Evolutionary conservation across 2,113 vertebrate species (phyloP).

Genomic region (Heteronetta atricapilla): DNA sequence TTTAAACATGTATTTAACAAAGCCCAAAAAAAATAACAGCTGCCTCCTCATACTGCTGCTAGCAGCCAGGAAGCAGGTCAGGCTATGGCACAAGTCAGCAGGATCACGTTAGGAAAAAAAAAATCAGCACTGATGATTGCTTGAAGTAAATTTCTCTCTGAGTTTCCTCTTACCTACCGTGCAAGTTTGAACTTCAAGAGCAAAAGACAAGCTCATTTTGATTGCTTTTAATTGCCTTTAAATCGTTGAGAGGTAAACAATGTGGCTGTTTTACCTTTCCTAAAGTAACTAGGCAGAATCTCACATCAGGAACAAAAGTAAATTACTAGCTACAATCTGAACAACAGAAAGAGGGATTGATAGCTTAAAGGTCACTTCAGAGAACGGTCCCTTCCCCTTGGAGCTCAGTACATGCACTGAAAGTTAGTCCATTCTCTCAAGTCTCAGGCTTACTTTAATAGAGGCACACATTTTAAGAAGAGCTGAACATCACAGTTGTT

Average conservation of each 20-base stretch:
- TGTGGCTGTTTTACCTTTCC: not conserved
- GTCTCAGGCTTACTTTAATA: not conserved
- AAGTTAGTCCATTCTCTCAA: not conserved
- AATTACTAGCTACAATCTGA: not conserved
- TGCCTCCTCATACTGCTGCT: not conserved
- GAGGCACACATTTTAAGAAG: not conserved
- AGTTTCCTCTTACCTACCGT: not conserved
- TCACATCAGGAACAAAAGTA: not conserved
- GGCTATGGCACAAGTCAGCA: not conserved
- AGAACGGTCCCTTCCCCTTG: not conserved
- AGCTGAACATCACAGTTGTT: accelerated
- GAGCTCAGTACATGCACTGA: accelerated
- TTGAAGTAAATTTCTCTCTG: not conserved
- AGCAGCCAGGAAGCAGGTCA: not conserved
- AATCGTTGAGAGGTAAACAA: too few relatives aligned
- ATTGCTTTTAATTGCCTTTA: too few relatives aligned
- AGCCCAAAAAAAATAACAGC: not conserved
- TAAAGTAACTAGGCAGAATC: not conserved
- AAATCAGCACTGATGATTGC: not conserved
- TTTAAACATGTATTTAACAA: not conserved
- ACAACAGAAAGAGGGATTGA: accelerated
- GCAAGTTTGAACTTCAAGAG: not conserved
- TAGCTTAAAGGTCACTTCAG: not conserved
- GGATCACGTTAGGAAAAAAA: not conserved
- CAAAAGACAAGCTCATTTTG: not conserved